Percentiles rank a stretch among this genome's conserved stretches.
phyloP scores from a whole-genome alignment of 2,888 invertebrate species.

The Eudemis profundana region DNA sequence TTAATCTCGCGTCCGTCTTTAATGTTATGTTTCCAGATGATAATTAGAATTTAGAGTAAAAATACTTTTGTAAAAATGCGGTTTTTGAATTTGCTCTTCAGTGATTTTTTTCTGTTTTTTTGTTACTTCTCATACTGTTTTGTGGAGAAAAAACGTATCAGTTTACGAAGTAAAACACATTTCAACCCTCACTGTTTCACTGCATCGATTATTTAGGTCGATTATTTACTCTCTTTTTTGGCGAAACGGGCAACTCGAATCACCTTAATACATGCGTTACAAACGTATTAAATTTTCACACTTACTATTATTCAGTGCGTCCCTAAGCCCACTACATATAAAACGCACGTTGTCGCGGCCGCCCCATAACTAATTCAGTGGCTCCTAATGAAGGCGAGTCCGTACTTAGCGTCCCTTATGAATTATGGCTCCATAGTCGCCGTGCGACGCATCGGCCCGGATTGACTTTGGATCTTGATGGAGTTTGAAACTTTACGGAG shows the following conservation, averaged over 20 bases:
- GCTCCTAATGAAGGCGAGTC: constrained; percentile 29
- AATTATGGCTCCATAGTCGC: constrained; percentile 14
- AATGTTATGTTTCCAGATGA: constrained; percentile 1
- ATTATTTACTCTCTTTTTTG: too few species aligned
- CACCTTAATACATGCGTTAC: too few species aligned
- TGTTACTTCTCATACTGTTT: too few species aligned
- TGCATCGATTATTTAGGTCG: too few species aligned
- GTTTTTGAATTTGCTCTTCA: too few species aligned
- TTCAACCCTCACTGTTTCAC: background rate
- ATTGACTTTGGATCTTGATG: constrained; percentile 12
- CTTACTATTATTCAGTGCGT: background rate
- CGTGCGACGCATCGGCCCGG: background rate
- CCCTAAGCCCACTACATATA: background rate
- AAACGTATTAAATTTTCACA: background rate
- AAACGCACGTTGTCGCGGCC: constrained; percentile 19
- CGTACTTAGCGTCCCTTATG: constrained; percentile 25
- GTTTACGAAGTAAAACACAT: background rate
- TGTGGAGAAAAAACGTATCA: background rate
- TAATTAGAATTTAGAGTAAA: background rate
- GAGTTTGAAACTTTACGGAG: constrained; percentile 6
- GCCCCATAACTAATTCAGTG: constrained; percentile 33
- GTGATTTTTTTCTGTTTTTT: too few species aligned
- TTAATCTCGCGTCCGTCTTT: constrained; percentile 26
- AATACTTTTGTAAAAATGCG: too few species aligned
- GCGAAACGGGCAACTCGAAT: too few species aligned